phyloP scores from a whole-genome alignment of 2,888 invertebrate species.

The Andrena minutula region DNA sequence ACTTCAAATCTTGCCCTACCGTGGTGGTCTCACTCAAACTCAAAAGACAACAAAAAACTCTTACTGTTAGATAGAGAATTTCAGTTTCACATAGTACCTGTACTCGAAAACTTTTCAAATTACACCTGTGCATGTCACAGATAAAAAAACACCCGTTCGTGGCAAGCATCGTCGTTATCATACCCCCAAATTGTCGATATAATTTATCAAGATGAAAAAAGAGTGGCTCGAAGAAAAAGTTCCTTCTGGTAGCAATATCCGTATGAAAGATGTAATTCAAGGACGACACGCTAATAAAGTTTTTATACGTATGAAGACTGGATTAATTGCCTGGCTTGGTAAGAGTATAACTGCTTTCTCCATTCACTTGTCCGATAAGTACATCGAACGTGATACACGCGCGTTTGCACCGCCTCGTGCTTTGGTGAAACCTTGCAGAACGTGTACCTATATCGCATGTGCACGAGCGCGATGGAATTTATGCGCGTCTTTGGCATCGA shows the following conservation, averaged over 20 bases:
- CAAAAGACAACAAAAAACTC: too few relatives aligned
- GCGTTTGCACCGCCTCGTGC: not conserved
- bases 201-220: not conserved
- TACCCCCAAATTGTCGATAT: not conserved
- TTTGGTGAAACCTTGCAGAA: constrained; percentile 1
- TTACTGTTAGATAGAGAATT: too few relatives aligned
- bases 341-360: constrained; percentile 26
- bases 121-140: too few relatives aligned
- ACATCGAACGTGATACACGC: not conserved
- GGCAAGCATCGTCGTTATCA: not conserved
- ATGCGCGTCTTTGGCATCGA: not conserved
- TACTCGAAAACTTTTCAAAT: too few relatives aligned
- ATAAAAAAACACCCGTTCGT: not conserved
- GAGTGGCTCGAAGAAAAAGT: not conserved
- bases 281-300: not conserved
- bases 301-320: constrained; percentile 3
- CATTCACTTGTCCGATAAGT: constrained; percentile 3
- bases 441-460: too few relatives aligned
- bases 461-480: not conserved
- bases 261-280: constrained; percentile 5
- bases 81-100: too few relatives aligned
- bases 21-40: too few relatives aligned
- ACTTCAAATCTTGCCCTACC: too few relatives aligned
- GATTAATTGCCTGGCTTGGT: constrained; percentile 14
- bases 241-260: not conserved